These are phyloP conservation scores for Ennomos erosarius DNA, from an alignment of 2,888 invertebrate species.

Conservation along the genomic window DNA sequence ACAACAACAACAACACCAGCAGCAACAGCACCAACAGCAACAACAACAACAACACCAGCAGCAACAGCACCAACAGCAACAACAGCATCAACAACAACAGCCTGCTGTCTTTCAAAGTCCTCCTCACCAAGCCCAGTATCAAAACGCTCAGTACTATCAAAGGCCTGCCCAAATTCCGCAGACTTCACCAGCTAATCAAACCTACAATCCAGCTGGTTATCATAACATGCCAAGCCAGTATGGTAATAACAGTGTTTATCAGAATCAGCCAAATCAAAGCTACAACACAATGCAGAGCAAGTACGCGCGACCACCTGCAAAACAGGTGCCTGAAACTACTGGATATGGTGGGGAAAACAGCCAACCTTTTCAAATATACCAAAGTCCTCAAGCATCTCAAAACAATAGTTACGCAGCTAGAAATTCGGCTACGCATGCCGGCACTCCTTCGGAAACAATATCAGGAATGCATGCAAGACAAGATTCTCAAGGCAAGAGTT, in stretches of 20 bases:
- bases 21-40: slow-evolving; percentile 41
- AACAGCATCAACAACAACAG: slow-evolving; percentile 42
- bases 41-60: slow-evolving; percentile 50
- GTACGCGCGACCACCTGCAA: slow-evolving; percentile 65
- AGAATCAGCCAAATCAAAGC: slow-evolving; percentile 62
- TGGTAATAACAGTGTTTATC: slow-evolving; percentile 63
- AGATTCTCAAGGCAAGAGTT: slow-evolving; percentile 48
- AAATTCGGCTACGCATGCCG: slow-evolving; percentile 52
- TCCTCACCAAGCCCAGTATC: slow-evolving; percentile 75
- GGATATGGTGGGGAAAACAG: slow-evolving; percentile 60
- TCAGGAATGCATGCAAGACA: slow-evolving; percentile 58
- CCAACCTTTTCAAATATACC: slow-evolving; percentile 74
- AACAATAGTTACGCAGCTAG: slow-evolving; percentile 55
- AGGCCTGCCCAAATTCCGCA: slow-evolving; percentile 59
- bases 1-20: slow-evolving; percentile 41
- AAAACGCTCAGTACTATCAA: slow-evolving; percentile 74
- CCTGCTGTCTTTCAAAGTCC: slow-evolving; percentile 70
- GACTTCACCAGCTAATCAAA: slow-evolving; percentile 53
- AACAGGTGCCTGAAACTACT: slow-evolving; percentile 61
- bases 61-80: slow-evolving; percentile 43
- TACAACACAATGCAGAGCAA: slow-evolving; percentile 68
- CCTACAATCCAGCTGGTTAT: slow-evolving; percentile 67
- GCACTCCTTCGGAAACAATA: slow-evolving; percentile 51
- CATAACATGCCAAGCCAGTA: slow-evolving; percentile 68
- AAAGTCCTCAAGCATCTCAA: slow-evolving; percentile 71